Evolutionary conservation across 2,888 invertebrate genomes (phyloP), one percentile per base, ranked within the genome.

Genomic region (Hypolimnas misippus): DNA sequence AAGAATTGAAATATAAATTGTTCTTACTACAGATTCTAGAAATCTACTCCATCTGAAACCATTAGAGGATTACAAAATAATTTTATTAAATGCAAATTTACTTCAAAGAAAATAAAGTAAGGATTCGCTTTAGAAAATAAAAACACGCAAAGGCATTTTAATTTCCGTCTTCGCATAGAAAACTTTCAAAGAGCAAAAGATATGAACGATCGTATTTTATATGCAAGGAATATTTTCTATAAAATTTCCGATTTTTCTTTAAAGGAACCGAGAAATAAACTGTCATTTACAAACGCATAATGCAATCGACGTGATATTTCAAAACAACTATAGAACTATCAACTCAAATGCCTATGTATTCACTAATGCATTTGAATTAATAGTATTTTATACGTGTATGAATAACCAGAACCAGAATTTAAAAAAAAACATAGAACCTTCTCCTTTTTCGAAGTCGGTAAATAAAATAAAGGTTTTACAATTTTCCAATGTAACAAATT

Each of bases 261-360:
- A 31, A 17, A 57, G 29, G 55, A 40, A 50, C 21, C 25, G 57
- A 57, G 62, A 65, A 65, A 62, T 62, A 55, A 52, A 65, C 57
- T 62, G 62, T 65, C 65, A 56, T 17, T 49, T 49, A 49, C 49
- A 49, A 49, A 49, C 7, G 49, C 49, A 29, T 29, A 38, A 46
- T 46, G 44, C 44, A 46, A 21, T 46, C 44, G 44, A 19, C 44
- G 21, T n/a, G 21, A 12, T 12, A 21, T 14, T 25, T 29, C 3
- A 14, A 14, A 42, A n/a, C 35, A 12, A 38, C 35, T 4, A 21
- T n/a, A 19, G 19, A 46, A 46, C 12, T n/a, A 42, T 17, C 40
- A 3, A 19, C 21, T 46, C 5, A 21, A 46, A 21, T 21, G 44
- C 5, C 19, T 21, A n/a, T n/a, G 12, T 31, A 7, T 31, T 8